These are phyloP conservation scores for Pyralis farinalis DNA, from an alignment of 2,888 invertebrate genomes.

Conservation along the genomic window DNA sequence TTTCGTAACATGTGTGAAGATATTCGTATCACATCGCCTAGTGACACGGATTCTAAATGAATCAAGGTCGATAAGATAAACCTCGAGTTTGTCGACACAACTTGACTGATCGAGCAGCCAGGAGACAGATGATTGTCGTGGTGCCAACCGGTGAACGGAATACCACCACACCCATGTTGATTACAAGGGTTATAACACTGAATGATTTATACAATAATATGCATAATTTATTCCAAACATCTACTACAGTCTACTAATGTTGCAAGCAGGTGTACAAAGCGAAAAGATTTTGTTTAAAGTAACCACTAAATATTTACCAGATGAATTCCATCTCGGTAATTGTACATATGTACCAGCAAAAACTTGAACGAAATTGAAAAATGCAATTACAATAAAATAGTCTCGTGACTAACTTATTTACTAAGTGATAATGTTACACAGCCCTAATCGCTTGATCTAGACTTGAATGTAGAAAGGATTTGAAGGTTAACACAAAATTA, in stretches of 20 bases:
- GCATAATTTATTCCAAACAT: conserved; percentile 3
- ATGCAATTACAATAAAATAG: too few relatives aligned
- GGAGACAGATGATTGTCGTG: conserved; percentile 20
- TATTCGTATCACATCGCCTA: conserved; percentile 17
- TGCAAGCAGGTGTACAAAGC: too few relatives aligned
- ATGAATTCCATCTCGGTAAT: too few relatives aligned
- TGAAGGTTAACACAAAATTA: too few relatives aligned
- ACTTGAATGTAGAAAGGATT: too few relatives aligned
- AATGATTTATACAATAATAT: background rate
- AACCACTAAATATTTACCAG: too few relatives aligned
- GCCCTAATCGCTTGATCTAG: too few relatives aligned
- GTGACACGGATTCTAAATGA: conserved; percentile 51
- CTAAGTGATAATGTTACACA: too few relatives aligned
- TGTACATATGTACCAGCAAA: too few relatives aligned
- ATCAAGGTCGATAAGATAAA: conserved; percentile 61
- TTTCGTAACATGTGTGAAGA: conserved; percentile 7
- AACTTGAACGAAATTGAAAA: too few relatives aligned
- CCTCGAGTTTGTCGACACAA: conserved; percentile 37
- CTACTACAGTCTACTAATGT: background rate
- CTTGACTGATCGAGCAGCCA: conserved; percentile 24
- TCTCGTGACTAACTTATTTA: too few relatives aligned
- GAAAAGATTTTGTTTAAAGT: too few relatives aligned
- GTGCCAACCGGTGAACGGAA: background rate
- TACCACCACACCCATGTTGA: background rate
- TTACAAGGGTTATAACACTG: conserved; percentile 1